Evolutionary conservation across 2,113 vertebrate genomes (phyloP).

Genomic region (Brachyhypopomus gauderio): DNA sequence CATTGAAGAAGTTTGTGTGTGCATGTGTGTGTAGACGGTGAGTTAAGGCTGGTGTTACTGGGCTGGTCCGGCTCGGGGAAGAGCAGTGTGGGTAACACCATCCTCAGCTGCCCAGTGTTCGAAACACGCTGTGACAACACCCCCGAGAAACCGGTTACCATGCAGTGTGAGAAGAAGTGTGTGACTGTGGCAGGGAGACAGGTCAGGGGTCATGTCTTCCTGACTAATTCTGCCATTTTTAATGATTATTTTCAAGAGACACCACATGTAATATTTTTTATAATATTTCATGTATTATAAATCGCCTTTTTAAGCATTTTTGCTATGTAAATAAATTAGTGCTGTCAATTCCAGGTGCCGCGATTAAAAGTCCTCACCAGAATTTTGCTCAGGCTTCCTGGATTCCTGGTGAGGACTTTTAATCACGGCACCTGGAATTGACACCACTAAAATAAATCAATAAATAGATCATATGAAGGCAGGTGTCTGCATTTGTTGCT

Average conservation of each 20-base stretch:
- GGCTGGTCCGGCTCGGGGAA: constrained; percentile 63
- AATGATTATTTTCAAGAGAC: not conserved
- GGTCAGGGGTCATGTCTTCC: constrained; percentile 53
- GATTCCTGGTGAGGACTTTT: too few relatives aligned
- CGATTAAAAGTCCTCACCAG: too few relatives aligned
- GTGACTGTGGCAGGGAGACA: constrained; percentile 64
- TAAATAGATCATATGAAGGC: too few relatives aligned
- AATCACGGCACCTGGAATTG: too few relatives aligned
- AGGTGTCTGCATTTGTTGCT: too few relatives aligned
- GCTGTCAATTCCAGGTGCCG: too few relatives aligned
- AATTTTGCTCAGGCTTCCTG: too few relatives aligned
- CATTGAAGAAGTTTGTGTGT: not conserved
- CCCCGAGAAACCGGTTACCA: not conserved
- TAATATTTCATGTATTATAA: not conserved
- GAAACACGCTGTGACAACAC: constrained; percentile 36
- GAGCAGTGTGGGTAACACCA: constrained; percentile 59
- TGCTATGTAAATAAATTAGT: too few relatives aligned
- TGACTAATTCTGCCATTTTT: not conserved
- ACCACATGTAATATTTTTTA: not conserved
- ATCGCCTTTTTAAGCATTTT: too few relatives aligned
- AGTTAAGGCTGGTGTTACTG: constrained; percentile 72
- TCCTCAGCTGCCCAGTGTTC: constrained; percentile 61
- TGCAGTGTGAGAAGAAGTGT: constrained; percentile 60
- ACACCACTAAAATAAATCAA: too few relatives aligned
- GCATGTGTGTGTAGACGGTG: constrained; percentile 48